Evolutionary conservation across 2,113 vertebrate species (phyloP).

Genomic region (Clupea harengus): DNA sequence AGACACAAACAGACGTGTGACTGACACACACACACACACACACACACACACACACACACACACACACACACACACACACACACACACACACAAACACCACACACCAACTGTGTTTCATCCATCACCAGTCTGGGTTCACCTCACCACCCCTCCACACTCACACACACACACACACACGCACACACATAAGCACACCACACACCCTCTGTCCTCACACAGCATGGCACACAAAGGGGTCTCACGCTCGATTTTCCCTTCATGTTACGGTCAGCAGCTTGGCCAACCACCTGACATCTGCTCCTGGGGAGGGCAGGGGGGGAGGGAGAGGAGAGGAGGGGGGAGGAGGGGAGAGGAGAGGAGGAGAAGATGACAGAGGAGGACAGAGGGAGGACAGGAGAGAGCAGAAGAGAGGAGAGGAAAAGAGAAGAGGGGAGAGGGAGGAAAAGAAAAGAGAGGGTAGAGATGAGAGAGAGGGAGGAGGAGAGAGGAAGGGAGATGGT

Average conservation of each 20-base stretch:
- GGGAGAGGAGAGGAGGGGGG: not conserved
- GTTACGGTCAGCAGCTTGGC: not conserved
- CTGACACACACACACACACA: no score
- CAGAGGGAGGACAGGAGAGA: not conserved
- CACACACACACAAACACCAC: no score
- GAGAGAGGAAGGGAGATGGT: not conserved
- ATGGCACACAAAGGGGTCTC: not conserved
- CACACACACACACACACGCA: not conserved
- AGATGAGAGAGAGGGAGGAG: not conserved
- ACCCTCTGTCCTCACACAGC: not conserved
- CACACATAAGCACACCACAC: not conserved
- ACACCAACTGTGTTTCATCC: not conserved
- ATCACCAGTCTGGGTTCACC: not conserved
- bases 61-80: no score
- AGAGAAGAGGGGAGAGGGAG: not conserved
- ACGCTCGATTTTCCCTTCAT: slow-evolving; percentile 13
- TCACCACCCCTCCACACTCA: not conserved
- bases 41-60: no score
- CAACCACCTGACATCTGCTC: not conserved
- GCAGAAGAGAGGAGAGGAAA: not conserved
- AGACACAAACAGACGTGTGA: not conserved
- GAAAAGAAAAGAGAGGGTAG: not conserved
- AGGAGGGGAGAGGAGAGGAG: not conserved
- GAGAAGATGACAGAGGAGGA: not conserved
- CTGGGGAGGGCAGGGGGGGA: not conserved